phyloP scores from a whole-genome alignment of 1,140 invertebrate genomes.

The Eupristina koningsbergeri region DNA sequence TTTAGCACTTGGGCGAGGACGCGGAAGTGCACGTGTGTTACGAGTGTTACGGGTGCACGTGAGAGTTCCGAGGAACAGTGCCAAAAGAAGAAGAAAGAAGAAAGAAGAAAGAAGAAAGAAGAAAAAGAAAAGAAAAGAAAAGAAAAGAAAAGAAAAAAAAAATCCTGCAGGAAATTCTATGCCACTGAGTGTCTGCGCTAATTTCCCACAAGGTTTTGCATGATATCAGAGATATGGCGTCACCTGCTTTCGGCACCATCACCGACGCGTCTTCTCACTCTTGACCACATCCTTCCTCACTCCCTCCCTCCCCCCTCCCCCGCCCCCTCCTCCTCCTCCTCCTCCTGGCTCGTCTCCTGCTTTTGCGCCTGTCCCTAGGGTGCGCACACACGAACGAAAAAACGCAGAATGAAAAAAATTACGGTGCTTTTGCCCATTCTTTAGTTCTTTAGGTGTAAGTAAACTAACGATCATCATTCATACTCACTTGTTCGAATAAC shows the following conservation, averaged over 20 bases:
- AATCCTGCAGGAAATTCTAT: background rate
- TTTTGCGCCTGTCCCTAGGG: no score
- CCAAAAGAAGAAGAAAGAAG: background rate
- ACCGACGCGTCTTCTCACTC: slow-evolving; percentile 54
- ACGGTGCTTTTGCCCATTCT: background rate
- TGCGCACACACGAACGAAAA: background rate
- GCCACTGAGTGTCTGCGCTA: background rate
- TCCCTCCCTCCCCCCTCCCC: background rate
- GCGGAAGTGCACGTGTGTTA: background rate
- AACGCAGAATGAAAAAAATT: background rate
- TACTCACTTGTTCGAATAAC: background rate
- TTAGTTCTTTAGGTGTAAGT: slow-evolving; percentile 7
- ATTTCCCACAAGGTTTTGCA: slow-evolving; percentile 35
- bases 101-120: slow-evolving; percentile 1
- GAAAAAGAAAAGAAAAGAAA: background rate
- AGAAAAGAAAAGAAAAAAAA: no score
- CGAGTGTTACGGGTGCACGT: no score
- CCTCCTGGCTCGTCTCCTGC: no score
- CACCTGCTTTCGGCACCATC: slow-evolving; percentile 53
- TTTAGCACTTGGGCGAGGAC: slow-evolving; percentile 21
- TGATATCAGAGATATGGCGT: slow-evolving; percentile 44
- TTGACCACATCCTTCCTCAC: slow-evolving; percentile 65
- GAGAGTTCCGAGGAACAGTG: no score
- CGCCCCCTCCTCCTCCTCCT: no score
- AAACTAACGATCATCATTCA: background rate